Evolutionary conservation across 2,888 invertebrate species (phyloP).

Genomic region (Cheilosia vulpina): DNA sequence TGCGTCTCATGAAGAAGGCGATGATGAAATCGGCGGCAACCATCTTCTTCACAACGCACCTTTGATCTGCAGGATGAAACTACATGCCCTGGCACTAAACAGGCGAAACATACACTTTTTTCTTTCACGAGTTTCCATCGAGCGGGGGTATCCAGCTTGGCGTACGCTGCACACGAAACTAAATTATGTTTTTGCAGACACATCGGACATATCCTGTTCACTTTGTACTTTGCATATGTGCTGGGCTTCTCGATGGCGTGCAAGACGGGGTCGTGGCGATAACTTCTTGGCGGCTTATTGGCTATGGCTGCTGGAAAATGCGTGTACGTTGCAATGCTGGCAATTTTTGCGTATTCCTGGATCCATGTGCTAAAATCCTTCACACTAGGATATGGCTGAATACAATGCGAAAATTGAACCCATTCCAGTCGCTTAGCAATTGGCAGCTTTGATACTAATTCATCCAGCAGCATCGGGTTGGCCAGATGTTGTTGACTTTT

Average conservation of each 20-base stretch:
- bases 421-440: conserved; percentile 62
- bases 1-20: neutral
- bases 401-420: conserved; percentile 6
- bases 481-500: conserved; percentile 29
- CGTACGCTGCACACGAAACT: neutral
- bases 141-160: neutral
- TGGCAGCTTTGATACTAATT: conserved; percentile 54
- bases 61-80: neutral
- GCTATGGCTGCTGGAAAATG: neutral
- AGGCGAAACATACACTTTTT: neutral
- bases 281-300: neutral
- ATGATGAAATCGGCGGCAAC: neutral
- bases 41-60: neutral
- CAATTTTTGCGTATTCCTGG: neutral
- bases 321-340: neutral
- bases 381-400: conserved; percentile 23
- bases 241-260: neutral
- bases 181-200: neutral
- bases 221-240: neutral
- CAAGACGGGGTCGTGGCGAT: neutral
- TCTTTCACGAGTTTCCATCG: neutral
- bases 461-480: conserved; percentile 39
- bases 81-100: neutral
- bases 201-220: neutral
- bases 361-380: neutral